Percentiles rank a stretch among this genome's conserved stretches.
phyloP scores from a whole-genome alignment of 1,140 invertebrate genomes.

The Hyphantria cunea region DNA sequence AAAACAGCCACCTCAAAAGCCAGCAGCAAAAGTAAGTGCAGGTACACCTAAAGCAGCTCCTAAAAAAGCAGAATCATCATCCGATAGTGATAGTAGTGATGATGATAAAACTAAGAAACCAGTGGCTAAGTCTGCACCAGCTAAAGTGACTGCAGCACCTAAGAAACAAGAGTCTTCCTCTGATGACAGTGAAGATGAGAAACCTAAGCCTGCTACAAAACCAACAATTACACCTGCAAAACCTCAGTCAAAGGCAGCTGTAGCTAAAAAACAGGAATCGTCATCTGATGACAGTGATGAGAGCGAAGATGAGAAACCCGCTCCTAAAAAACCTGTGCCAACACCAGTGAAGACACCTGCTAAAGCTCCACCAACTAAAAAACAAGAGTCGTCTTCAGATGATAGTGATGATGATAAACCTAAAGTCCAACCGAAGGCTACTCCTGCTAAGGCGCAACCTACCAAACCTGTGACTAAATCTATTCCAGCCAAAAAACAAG shows the following conservation, averaged over 20 bases:
- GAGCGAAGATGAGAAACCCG: slow-evolving; percentile 20
- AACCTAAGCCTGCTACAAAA: slow-evolving; percentile 4
- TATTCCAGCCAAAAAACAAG: slow-evolving; percentile 35
- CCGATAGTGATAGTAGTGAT: slow-evolving; percentile 19
- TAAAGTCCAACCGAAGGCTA: background rate
- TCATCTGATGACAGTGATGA: slow-evolving; percentile 21
- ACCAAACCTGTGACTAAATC: slow-evolving; percentile 25
- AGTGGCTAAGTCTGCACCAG: background rate
- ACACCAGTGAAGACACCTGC: slow-evolving; percentile 12
- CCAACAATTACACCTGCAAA: slow-evolving; percentile 2
- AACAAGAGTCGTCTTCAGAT: slow-evolving; percentile 22
- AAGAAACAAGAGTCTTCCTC: slow-evolving; percentile 3
- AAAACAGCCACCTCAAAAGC: background rate
- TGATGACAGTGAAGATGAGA: slow-evolving; percentile 24
- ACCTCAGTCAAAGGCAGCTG: background rate
- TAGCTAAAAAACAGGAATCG: slow-evolving; percentile 18
- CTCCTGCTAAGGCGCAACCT: background rate
- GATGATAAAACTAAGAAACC: slow-evolving; percentile 14
- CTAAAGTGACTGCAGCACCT: background rate
- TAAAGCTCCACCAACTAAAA: slow-evolving; percentile 26
- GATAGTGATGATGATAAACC: slow-evolving; percentile 2
- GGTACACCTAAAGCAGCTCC: background rate
- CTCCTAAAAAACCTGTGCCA: slow-evolving; percentile 3
- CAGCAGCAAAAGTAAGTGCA: background rate
- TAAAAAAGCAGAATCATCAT: slow-evolving; percentile 9